A percentile compares a stretch with the other conserved stretches of the same genome.
phyloP scores from a whole-genome alignment of 2,113 vertebrate species.

The Hypanus sabinus region DNA sequence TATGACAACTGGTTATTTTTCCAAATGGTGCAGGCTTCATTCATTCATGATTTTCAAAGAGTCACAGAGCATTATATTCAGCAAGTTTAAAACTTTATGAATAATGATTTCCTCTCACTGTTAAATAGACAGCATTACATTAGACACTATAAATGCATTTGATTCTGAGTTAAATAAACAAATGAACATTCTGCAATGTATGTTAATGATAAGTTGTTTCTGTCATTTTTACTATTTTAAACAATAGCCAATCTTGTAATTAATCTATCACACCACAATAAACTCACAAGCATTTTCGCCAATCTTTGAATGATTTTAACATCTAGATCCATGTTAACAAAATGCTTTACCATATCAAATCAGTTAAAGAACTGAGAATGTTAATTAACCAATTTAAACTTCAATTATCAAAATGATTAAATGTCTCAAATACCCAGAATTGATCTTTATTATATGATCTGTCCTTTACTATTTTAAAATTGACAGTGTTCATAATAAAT shows the following conservation, averaged over 20 bases:
- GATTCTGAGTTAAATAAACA: not conserved
- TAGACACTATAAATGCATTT: not conserved
- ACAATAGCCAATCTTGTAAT: not conserved
- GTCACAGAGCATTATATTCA: not conserved
- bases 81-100: not conserved
- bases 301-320: not conserved
- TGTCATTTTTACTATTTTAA: not conserved
- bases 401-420: not conserved
- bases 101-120: not conserved
- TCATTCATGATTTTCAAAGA: not conserved
- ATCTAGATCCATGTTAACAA: not conserved
- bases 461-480: not conserved
- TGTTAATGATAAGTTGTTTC: not conserved
- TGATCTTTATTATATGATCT: not conserved
- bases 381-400: not conserved
- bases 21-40: not conserved
- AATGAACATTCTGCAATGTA: not conserved
- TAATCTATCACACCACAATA: conserved; percentile 7
- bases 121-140: not conserved
- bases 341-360: not conserved
- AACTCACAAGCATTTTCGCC: not conserved
- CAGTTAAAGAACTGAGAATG: not conserved
- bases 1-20: not conserved
- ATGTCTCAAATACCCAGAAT: not conserved
- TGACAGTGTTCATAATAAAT: not conserved